Conservation (phyloP, 2,888 invertebrate genomes). For the Ornithoptera priamus region DNA sequence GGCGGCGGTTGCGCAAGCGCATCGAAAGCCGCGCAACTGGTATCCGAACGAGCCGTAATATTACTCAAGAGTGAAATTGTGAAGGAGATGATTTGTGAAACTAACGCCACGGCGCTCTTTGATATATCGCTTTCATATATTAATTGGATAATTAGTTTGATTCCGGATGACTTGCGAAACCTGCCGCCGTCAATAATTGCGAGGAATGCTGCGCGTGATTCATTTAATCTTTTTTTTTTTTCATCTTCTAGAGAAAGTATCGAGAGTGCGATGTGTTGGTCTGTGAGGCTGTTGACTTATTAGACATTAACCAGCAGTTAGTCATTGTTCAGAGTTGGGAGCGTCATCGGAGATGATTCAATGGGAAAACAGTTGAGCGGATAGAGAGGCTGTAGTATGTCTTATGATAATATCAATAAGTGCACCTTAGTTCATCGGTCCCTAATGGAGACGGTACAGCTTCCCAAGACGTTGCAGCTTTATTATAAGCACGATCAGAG, state of each 20-base stretch:
- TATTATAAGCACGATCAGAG: too few relatives aligned
- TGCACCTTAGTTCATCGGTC: too few relatives aligned
- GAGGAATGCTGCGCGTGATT: not conserved
- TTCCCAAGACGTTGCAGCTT: too few relatives aligned
- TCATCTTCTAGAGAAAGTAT: slow-evolving; percentile 4
- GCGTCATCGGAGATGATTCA: too few relatives aligned
- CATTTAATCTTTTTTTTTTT: slow-evolving; percentile 11
- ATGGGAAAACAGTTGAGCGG: too few relatives aligned
- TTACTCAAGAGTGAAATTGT: slow-evolving; percentile 30
- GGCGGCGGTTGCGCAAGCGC: slow-evolving; percentile 33
- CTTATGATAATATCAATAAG: too few relatives aligned
- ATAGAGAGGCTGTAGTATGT: too few relatives aligned
- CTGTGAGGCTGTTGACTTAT: not conserved
- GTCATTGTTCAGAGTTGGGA: not conserved
- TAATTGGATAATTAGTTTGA: slow-evolving; percentile 30
- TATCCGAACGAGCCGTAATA: slow-evolving; percentile 28
- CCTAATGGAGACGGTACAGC: too few relatives aligned
- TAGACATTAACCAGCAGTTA: not conserved
- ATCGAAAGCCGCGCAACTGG: slow-evolving; percentile 34
- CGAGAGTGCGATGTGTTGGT: not conserved
- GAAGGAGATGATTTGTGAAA: slow-evolving; percentile 28
- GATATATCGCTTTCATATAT: slow-evolving; percentile 25
- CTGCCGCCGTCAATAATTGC: slow-evolving; percentile 9
- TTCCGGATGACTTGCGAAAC: slow-evolving; percentile 27
- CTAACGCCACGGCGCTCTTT: slow-evolving; percentile 7